These are phyloP conservation scores for Ictalurus punctatus DNA, from an alignment of 2,113 vertebrate genomes.

Conservation along the genomic window DNA sequence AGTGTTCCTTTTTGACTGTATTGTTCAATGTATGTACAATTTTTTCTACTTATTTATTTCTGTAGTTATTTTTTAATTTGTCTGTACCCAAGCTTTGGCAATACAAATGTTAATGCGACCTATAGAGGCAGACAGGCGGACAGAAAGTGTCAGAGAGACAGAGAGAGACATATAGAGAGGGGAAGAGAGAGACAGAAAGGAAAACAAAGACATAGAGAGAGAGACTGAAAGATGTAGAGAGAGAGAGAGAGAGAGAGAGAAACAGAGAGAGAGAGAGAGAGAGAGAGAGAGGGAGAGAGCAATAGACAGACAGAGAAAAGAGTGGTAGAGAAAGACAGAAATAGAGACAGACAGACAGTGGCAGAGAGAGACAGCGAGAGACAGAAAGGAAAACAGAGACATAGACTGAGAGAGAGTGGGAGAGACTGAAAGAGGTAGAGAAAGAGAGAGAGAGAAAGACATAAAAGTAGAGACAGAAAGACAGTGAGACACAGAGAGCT, in stretches of 20 bases:
- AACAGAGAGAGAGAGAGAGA: not conserved
- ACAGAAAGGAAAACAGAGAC: not conserved
- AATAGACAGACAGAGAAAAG: not conserved
- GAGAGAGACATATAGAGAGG: too few relatives aligned
- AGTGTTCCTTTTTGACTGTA: too few relatives aligned
- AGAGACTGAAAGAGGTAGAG: not conserved
- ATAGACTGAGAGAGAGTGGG: not conserved
- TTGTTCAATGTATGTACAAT: too few relatives aligned
- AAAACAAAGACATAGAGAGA: not conserved
- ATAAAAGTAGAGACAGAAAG: too few relatives aligned
- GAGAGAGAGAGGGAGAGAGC: too few relatives aligned
- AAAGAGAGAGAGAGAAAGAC: not conserved
- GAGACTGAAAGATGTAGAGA: not conserved
- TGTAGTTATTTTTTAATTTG: too few relatives aligned
- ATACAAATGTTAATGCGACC: too few relatives aligned
- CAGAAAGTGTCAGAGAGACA: too few relatives aligned
- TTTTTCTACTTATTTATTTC: too few relatives aligned
- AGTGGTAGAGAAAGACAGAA: not conserved
- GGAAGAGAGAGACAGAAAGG: not conserved
- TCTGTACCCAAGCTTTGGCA: too few relatives aligned
- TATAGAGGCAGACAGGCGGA: not conserved
- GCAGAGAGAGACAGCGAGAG: not conserved
- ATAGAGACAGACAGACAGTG: not conserved
- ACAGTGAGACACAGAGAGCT: too few relatives aligned
- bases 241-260: too few relatives aligned